Conservation (phyloP, 1,140 invertebrate species). For the Homarus americanus region DNA sequence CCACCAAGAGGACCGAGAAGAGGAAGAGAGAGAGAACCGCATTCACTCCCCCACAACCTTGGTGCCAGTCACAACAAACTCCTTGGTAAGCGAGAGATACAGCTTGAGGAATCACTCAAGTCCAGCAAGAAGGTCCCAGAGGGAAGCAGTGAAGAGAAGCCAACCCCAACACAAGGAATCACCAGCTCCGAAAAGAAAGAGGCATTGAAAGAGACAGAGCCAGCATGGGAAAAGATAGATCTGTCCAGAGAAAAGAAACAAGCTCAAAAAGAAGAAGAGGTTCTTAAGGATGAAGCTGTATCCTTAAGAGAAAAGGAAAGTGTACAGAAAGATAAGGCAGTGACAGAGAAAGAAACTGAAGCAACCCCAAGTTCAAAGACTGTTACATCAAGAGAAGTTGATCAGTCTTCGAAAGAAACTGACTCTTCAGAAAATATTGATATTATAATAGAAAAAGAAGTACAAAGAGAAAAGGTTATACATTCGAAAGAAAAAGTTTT, state of each 20-base stretch:
- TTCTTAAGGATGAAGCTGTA: background rate
- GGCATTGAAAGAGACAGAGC: conserved; percentile 33
- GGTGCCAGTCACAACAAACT: conserved; percentile 19
- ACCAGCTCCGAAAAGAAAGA: conserved; percentile 54
- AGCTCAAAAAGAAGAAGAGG: conserved; percentile 7
- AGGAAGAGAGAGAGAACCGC: conserved; percentile 67
- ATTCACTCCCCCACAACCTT: conserved; percentile 39
- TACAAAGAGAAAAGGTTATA: conserved; percentile 19
- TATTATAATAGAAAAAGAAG: conserved; percentile 8
- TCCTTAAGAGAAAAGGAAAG: background rate
- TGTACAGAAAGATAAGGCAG: background rate
- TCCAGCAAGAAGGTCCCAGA: conserved; percentile 48
- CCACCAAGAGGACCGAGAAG: conserved; percentile 57
- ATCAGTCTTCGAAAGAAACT: background rate
- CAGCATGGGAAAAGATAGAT: background rate
- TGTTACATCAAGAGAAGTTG: conserved; percentile 1
- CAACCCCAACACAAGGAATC: conserved; percentile 36
- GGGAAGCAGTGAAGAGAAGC: conserved; percentile 47
- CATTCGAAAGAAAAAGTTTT: conserved; percentile 24
- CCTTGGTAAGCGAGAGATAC: conserved; percentile 50
- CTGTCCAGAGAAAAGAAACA: conserved; percentile 36
- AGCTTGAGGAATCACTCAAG: conserved; percentile 65
- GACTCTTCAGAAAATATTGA: background rate
- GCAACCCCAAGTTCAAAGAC: background rate
- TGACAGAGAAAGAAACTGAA: conserved; percentile 10